A percentile compares a stretch with the other conserved stretches of the same genome.
Evolutionary conservation across 2,888 invertebrate species (phyloP).

Genomic region (Matsumyia berberina): DNA sequence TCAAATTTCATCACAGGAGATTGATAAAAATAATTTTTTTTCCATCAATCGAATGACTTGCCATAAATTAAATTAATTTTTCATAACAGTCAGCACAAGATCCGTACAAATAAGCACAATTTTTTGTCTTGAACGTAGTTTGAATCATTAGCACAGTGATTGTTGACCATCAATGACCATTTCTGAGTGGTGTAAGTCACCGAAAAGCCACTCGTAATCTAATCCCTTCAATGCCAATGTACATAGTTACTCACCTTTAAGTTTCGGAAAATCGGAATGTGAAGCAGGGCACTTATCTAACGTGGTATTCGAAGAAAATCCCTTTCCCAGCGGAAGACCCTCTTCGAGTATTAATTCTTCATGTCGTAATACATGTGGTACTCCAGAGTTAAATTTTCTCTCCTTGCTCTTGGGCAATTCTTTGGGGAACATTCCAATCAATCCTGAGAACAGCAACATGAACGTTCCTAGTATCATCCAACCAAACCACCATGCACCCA

Average conservation of each 20-base stretch:
- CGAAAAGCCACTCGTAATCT: too few species aligned
- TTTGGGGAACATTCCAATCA: constrained; percentile 88
- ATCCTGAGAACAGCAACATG: constrained; percentile 86
- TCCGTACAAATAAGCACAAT: too few species aligned
- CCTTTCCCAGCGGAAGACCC: constrained; percentile 79
- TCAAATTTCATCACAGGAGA: neutral
- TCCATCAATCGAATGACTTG: constrained; percentile 20
- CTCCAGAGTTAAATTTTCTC: constrained; percentile 79
- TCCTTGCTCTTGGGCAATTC: constrained; percentile 80
- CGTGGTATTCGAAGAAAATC: constrained; percentile 80
- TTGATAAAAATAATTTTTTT: constrained; percentile 2
- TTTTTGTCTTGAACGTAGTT: too few species aligned
- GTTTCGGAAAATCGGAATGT: constrained; percentile 81
- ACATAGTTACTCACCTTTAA: constrained; percentile 83
- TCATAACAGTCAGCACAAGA: neutral
- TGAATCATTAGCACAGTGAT: too few species aligned
- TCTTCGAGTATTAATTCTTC: constrained; percentile 80
- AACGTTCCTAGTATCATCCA: constrained; percentile 85
- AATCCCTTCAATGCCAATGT: neutral
- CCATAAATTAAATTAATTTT: neutral
- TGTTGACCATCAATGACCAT: too few species aligned
- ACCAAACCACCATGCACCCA: constrained; percentile 92
- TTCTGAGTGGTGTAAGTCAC: too few species aligned
- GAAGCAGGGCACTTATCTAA: constrained; percentile 78
- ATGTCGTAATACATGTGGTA: constrained; percentile 81